Evolutionary conservation across 2,888 invertebrate species (phyloP).

Genomic region (Sialis fuliginosa): DNA sequence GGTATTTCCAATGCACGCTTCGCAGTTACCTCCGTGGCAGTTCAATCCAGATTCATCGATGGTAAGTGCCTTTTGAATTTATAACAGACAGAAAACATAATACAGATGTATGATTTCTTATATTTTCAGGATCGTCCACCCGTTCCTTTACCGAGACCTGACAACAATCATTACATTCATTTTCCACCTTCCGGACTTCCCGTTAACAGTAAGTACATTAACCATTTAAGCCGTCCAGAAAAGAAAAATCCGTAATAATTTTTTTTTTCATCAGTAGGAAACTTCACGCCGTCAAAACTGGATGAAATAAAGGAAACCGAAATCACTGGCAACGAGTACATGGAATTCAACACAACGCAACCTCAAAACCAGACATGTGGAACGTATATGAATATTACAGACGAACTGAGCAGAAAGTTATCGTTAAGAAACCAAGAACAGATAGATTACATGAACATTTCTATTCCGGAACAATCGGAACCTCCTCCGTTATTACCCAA

Average conservation of each 20-base stretch:
- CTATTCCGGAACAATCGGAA: too few species aligned
- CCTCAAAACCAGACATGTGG: too few species aligned
- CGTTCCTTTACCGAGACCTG: slow-evolving; percentile 18
- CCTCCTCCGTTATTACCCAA: too few species aligned
- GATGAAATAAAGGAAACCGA: slow-evolving; percentile 2
- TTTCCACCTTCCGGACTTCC: slow-evolving; percentile 33
- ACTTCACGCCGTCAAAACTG: neutral
- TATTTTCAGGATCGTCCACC: slow-evolving; percentile 17
- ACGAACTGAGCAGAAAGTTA: too few species aligned
- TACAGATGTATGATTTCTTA: neutral
- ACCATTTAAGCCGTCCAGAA: neutral
- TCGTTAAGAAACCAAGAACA: too few species aligned
- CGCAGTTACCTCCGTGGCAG: slow-evolving; percentile 13
- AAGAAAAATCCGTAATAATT: neutral
- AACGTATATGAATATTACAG: too few species aligned
- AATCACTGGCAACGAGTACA: neutral
- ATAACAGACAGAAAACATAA: neutral
- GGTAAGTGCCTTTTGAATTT: too few species aligned
- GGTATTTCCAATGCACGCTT: slow-evolving; percentile 13
- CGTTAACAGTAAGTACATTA: slow-evolving; percentile 23
- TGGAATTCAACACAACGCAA: neutral
- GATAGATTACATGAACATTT: too few species aligned
- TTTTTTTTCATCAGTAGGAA: neutral
- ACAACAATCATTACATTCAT: slow-evolving; percentile 24
- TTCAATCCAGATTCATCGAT: slow-evolving; percentile 10